Conservation (phyloP, 2,888 invertebrate genomes). For the Rotaria macrura region DNA sequence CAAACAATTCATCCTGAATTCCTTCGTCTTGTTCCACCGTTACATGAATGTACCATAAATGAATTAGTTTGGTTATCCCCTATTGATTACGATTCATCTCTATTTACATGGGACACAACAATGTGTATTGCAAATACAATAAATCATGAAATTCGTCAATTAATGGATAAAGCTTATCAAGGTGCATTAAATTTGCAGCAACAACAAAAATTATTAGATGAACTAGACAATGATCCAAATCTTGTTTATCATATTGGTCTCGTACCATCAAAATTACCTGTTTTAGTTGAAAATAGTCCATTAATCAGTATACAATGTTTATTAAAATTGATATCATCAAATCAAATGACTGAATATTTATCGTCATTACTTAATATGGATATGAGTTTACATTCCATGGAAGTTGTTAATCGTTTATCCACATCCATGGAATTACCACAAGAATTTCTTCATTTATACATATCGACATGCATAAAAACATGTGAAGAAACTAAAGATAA, state of each 20-base stretch:
- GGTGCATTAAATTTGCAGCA: conserved; percentile 75
- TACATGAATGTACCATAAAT: conserved; percentile 54
- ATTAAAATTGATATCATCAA: background rate
- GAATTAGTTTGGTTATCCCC: conserved; percentile 75
- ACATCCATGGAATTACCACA: conserved; percentile 72
- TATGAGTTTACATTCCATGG: conserved; percentile 95
- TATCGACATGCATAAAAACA: conserved; percentile 89
- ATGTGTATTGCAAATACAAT: conserved; percentile 46
- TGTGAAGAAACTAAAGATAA: conserved; percentile 80
- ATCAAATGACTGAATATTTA: conserved; percentile 15
- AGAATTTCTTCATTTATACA: conserved; percentile 90
- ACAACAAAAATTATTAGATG: conserved; percentile 69
- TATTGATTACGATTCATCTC: conserved; percentile 61
- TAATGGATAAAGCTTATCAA: conserved; percentile 64
- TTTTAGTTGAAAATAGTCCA: conserved; percentile 35
- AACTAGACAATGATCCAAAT: conserved; percentile 71
- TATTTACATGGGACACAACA: conserved; percentile 65
- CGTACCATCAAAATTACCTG: conserved; percentile 70
- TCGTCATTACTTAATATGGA: conserved; percentile 55
- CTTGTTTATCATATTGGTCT: conserved; percentile 73
- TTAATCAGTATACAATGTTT: conserved; percentile 9
- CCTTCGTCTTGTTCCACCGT: conserved; percentile 66
- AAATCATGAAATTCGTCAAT: conserved; percentile 35
- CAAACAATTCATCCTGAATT: conserved; percentile 63
- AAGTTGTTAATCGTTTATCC: conserved; percentile 77